A percentile compares a stretch with the other conserved stretches of the same genome.
Conservation (phyloP, 1,140 invertebrate species). For the Drosophila miranda region DNA sequence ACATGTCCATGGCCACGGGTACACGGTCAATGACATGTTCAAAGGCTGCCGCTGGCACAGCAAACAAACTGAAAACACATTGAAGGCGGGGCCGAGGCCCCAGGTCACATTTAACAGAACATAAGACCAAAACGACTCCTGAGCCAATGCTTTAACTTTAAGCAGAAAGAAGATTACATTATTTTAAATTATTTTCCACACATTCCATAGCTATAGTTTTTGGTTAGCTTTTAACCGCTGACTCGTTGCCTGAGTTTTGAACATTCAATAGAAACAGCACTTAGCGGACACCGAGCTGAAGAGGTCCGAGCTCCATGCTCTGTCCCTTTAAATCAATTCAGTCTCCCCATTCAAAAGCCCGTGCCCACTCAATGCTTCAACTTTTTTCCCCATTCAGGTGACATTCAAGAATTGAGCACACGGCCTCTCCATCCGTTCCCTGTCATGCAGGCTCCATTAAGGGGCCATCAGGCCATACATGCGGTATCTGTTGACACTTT, state of each 20-base stretch:
- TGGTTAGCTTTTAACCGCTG: no score
- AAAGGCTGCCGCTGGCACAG: conserved; percentile 30
- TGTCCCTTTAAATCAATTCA: conserved; percentile 33
- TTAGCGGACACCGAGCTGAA: no score
- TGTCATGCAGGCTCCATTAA: conserved; percentile 7
- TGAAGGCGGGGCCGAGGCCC: conserved; percentile 9
- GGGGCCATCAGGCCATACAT: conserved; percentile 10
- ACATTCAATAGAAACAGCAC: no score
- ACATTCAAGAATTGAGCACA: not conserved
- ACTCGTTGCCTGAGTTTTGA: no score
- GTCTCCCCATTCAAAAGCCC: not conserved
- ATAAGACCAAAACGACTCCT: conserved; percentile 15
- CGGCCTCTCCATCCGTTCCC: not conserved
- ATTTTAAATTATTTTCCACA: no score
- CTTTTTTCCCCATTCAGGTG: conserved; percentile 11
- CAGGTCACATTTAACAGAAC: conserved; percentile 2
- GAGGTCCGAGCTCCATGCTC: no score
- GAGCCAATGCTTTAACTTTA: conserved; percentile 4
- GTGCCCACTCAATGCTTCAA: conserved; percentile 5
- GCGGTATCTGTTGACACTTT: conserved; percentile 43
- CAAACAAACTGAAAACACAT: conserved; percentile 15
- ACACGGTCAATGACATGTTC: conserved; percentile 39
- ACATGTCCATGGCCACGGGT: conserved; percentile 6
- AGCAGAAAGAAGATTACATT: not conserved
- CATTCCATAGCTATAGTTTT: no score